phyloP scores from a whole-genome alignment of 2,113 vertebrate species.

The Donacobius atricapilla region DNA sequence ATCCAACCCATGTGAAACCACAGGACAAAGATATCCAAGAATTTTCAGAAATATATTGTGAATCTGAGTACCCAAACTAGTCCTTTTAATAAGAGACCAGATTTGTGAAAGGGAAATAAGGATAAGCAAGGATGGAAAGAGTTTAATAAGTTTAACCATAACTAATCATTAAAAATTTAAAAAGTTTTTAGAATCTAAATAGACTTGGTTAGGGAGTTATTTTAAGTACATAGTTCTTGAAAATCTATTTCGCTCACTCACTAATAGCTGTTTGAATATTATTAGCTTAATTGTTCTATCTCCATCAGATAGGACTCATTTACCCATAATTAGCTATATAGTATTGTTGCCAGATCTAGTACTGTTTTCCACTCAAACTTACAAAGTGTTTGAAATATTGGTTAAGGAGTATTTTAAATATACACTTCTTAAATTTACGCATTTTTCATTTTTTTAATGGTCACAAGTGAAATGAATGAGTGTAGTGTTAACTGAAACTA shows the following conservation, averaged over 20 bases:
- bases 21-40: not conserved
- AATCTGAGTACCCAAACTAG: not conserved
- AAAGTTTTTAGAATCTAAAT: not conserved
- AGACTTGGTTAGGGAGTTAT: not conserved
- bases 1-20: not conserved
- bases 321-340: not conserved
- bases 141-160: not conserved
- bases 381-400: not conserved
- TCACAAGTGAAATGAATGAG: not conserved
- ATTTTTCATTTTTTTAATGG: not conserved
- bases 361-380: not conserved
- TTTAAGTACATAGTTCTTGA: not conserved
- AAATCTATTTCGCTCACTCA: not conserved
- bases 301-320: not conserved
- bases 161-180: not conserved
- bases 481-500: not conserved
- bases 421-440: not conserved
- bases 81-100: not conserved
- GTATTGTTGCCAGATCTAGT: not conserved
- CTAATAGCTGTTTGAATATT: not conserved
- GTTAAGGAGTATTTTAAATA: not conserved
- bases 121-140: not conserved
- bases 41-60: not conserved
- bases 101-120: not conserved
- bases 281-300: not conserved